These are phyloP conservation scores for Hymenopus coronatus DNA, from an alignment of 2,888 invertebrate species.

Conservation along the genomic window DNA sequence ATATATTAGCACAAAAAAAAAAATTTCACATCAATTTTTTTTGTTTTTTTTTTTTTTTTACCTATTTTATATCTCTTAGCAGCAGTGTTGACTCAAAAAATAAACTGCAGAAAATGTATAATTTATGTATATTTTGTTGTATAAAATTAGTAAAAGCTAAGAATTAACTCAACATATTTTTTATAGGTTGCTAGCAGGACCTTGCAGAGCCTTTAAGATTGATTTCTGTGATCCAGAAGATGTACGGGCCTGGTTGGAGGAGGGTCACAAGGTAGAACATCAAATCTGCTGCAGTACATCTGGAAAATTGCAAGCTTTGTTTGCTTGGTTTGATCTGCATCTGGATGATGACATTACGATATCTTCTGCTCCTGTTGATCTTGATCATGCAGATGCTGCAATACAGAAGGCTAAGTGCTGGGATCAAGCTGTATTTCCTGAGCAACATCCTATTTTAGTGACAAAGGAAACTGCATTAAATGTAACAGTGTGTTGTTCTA, in stretches of 20 bases:
- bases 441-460: slow-evolving; percentile 40
- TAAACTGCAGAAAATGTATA: too few species aligned
- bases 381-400: neutral
- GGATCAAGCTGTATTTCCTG: slow-evolving; percentile 74
- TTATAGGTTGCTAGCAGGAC: slow-evolving; percentile 58
- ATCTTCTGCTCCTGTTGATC: slow-evolving; percentile 30
- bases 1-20: too few species aligned
- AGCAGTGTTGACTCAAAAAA: too few species aligned
- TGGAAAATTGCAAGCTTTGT: slow-evolving; percentile 63
- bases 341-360: slow-evolving; percentile 51
- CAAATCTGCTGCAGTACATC: slow-evolving; percentile 46
- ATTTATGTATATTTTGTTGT: too few species aligned
- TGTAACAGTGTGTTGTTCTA: slow-evolving; percentile 46
- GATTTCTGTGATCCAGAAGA: slow-evolving; percentile 58
- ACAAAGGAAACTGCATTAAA: neutral
- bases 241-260: slow-evolving; percentile 47
- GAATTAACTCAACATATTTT: neutral
- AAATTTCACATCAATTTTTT: too few species aligned
- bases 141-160: too few species aligned
- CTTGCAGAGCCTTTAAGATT: slow-evolving; percentile 55
- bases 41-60: too few species aligned
- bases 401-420: slow-evolving; percentile 55
- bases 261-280: slow-evolving; percentile 40
- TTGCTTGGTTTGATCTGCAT: slow-evolving; percentile 71
- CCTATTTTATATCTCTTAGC: too few species aligned